Evolutionary conservation across 2,797 vertebrate species (phyloP).

Genomic region (Smutsia gigantea): DNA sequence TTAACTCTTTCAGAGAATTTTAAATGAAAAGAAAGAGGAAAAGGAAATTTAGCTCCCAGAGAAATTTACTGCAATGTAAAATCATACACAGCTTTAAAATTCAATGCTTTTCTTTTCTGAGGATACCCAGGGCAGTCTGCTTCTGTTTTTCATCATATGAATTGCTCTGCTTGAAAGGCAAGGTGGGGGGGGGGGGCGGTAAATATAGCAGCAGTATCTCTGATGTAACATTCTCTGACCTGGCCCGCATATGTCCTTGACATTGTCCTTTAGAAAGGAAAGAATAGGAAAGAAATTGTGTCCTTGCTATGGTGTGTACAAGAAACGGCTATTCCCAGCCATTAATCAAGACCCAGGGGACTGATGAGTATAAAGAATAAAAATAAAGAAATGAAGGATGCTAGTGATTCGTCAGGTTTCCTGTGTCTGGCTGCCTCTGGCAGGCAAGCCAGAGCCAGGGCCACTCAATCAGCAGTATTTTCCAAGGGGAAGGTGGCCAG

Average conservation of each 20-base stretch:
- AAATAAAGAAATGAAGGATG: not conserved
- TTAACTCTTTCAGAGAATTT: not conserved
- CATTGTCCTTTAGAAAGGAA: conserved; percentile 57
- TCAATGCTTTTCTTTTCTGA: conserved; percentile 37
- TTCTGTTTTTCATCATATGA: conserved; percentile 44
- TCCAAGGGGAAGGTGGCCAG: not conserved
- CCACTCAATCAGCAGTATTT: not conserved
- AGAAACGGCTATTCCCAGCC: not conserved
- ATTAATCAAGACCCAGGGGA: not conserved
- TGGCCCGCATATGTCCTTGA: conserved; percentile 47
- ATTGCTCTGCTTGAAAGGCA: conserved; percentile 62
- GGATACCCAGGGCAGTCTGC: not conserved
- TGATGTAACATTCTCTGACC: conserved; percentile 65
- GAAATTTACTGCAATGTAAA: conserved; percentile 9
- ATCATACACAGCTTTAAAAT: conserved; percentile 28
- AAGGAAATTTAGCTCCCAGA: not conserved
- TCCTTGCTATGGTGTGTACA: not conserved
- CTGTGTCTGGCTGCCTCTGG: not conserved
- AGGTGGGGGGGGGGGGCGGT: not conserved
- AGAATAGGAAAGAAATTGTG: not conserved
- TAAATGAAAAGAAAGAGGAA: not conserved
- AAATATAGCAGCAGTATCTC: conserved; percentile 77
- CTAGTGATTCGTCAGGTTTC: not conserved
- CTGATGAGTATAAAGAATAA: not conserved
- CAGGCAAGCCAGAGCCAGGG: not conserved